A percentile compares a stretch with the other conserved stretches of the same genome.
These are phyloP conservation scores for Carcina quercana DNA, from an alignment of 2,888 invertebrate genomes.

Conservation along the genomic window DNA sequence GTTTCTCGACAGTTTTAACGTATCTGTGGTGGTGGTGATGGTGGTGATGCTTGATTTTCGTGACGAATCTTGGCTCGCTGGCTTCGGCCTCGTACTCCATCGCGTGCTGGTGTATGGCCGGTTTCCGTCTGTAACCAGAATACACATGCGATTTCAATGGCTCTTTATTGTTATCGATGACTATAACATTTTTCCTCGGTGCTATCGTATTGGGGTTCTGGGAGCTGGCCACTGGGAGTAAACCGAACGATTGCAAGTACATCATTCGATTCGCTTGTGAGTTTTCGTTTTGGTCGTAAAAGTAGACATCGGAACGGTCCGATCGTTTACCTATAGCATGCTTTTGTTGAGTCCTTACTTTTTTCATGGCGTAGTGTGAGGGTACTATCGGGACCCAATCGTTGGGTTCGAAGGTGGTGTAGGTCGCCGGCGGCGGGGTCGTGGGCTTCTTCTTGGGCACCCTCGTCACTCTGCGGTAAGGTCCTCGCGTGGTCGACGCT, in stretches of 20 bases:
- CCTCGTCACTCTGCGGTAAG: slow-evolving; percentile 52
- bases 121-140: slow-evolving; percentile 46
- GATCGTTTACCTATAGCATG: slow-evolving; percentile 41
- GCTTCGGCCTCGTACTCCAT: slow-evolving; percentile 42
- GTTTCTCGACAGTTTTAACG: slow-evolving; percentile 75
- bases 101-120: slow-evolving; percentile 25
- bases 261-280: slow-evolving; percentile 35
- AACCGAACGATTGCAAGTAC: slow-evolving; percentile 51
- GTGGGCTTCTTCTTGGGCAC: slow-evolving; percentile 42
- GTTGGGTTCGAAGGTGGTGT: slow-evolving; percentile 38
- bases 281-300: slow-evolving; percentile 17
- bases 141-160: slow-evolving; percentile 37
- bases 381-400: slow-evolving; percentile 67
- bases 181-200: slow-evolving; percentile 41
- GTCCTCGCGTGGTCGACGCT: slow-evolving; percentile 30
- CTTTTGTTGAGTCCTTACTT: slow-evolving; percentile 26
- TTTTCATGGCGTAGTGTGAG: slow-evolving; percentile 37
- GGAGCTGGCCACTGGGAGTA: slow-evolving; percentile 38
- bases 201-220: slow-evolving; percentile 21
- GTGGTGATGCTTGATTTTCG: slow-evolving; percentile 76
- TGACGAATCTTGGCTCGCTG: slow-evolving; percentile 41
- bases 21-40: slow-evolving; percentile 80
- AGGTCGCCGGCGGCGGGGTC: slow-evolving; percentile 32
- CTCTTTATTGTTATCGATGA: slow-evolving; percentile 41
- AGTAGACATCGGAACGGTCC: slow-evolving; percentile 38